phyloP scores from a whole-genome alignment of 2,888 invertebrate genomes.

The Noctua janthe region DNA sequence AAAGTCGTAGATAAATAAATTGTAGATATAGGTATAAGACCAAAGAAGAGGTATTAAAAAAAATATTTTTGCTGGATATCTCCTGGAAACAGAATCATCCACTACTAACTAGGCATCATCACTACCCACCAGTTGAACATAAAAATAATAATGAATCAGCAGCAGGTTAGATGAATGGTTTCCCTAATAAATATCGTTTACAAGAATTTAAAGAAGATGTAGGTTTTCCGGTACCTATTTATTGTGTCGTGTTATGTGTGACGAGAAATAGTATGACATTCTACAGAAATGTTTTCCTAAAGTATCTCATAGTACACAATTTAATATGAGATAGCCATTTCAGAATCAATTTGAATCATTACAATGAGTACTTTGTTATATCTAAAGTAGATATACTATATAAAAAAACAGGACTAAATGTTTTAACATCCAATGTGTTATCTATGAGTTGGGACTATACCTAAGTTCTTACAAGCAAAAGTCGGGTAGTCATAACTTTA shows the following conservation, averaged over 20 bases:
- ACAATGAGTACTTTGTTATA: background rate
- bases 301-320: background rate
- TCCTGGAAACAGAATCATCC: conserved; percentile 9
- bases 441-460: background rate
- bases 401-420: background rate
- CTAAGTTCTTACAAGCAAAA: background rate
- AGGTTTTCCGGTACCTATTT: conserved; percentile 49
- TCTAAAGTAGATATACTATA: background rate
- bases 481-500: background rate
- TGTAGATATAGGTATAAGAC: background rate
- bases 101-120: conserved; percentile 33
- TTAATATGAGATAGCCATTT: background rate
- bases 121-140: conserved; percentile 37
- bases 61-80: background rate
- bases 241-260: conserved; percentile 40
- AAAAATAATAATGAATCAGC: conserved; percentile 27
- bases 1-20: background rate
- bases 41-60: background rate
- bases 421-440: background rate
- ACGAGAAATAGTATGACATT: conserved; percentile 29
- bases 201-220: conserved; percentile 48
- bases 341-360: background rate
- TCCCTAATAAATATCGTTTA: conserved; percentile 44
- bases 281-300: background rate
- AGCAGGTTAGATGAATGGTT: conserved; percentile 27